phyloP scores from a whole-genome alignment of 2,797 vertebrate species.

The Cyclura pinguis region DNA sequence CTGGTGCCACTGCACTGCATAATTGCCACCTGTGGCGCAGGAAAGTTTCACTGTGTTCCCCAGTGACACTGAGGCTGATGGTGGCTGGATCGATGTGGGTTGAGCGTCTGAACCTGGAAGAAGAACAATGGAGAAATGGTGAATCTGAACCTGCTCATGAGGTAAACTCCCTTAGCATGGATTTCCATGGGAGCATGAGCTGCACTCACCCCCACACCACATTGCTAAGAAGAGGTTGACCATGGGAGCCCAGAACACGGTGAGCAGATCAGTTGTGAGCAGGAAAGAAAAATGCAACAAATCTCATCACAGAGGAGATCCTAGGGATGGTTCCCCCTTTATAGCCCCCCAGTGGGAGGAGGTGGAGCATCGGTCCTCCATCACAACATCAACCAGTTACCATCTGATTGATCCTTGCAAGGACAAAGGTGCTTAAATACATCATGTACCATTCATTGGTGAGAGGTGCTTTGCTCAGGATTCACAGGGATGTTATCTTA shows the following conservation, averaged over 20 bases:
- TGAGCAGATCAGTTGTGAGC: background rate
- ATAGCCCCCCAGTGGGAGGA: background rate
- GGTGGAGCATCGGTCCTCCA: background rate
- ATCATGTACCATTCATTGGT: background rate
- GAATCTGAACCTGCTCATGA: too few species aligned
- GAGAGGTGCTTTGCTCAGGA: too few species aligned
- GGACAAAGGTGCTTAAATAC: background rate
- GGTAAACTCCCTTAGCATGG: too few species aligned
- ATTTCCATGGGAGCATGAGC: background rate
- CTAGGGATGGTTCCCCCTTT: background rate
- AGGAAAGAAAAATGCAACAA: fast-evolving
- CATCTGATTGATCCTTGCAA: background rate
- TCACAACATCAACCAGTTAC: background rate
- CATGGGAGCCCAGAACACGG: background rate
- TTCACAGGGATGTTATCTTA: too few species aligned
- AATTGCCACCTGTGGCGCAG: background rate
- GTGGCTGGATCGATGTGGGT: conserved; percentile 19
- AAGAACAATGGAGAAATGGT: background rate
- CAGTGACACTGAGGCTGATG: background rate
- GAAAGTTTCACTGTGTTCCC: conserved; percentile 15
- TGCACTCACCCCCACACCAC: background rate
- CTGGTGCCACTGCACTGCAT: background rate
- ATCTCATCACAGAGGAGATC: background rate
- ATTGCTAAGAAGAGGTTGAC: background rate
- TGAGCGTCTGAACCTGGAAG: conserved; percentile 20